Base-by-base conservation (phyloP, 2,797 vertebrate species). In the Petrocephalus schoutedeni region DNA sequence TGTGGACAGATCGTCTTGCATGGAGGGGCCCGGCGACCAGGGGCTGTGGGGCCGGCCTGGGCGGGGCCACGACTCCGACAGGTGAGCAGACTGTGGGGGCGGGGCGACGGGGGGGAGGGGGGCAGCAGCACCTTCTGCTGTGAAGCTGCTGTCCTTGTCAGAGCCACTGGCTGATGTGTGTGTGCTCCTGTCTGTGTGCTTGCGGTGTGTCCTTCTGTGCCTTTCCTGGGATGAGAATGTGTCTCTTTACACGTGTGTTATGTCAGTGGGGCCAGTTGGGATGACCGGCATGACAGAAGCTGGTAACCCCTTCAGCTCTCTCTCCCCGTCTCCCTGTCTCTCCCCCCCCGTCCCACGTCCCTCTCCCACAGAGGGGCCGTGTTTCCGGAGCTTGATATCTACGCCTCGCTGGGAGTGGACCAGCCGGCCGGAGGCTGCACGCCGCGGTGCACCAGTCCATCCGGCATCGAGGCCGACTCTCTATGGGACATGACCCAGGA, bases 401-500 rank as follows among this genome's bases (percentile, higher is more conserved):
- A 74, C 87, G 86, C 64, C 88, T n/a, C 92, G 94, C 80, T 83
- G 45, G 80, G 49, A 51, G 87, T 89, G 94, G 87, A 87, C 86
- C 93, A 88, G 93, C 93, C 19, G 91, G 95, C 64, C 4, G 64
- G 86, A 89, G 93, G 0, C 92, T 95, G 74, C 14, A 90, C 93
- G 94, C 90, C 95, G 94, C 21, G 92, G 96, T 90, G 94, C 97
- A 82, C 93, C 74, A 80, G 74, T 51, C 74, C 74, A 1, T 54
- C 53, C 23, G 83, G 5, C 53, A 0, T 85, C 4, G 53, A 57
- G 3, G 12, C 97, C 91, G 98, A 98, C 89, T 97, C 97, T 56
- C 94, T 99, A 94, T 89, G 93, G 54, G 95, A 96, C 93, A 96
- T 97, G 96, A 96, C 97, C 61, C 97, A 98, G 41, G 98, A 99